Evolutionary conservation across 2,113 vertebrate genomes (phyloP), one percentile per base, ranked within the genome.

Genomic region (Eira barbara): DNA sequence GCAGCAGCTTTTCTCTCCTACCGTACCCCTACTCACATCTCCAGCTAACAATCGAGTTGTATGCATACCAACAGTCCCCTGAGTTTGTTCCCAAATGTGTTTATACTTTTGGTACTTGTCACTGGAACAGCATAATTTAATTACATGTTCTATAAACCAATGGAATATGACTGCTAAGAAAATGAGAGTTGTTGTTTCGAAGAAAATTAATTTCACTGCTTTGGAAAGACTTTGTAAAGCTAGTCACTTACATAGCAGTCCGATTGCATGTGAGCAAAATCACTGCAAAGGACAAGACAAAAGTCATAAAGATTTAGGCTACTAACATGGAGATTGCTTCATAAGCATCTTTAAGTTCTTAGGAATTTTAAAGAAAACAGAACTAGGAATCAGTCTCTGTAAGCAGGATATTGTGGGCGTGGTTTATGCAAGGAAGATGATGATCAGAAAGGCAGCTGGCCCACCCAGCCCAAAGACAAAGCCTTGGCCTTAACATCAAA

Each of bases 161-260:
- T 84, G 83, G 80, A 74, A 82, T 79, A 78, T 47, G 23, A 95
- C 83, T 93, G 12, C 71, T 92, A 81, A 95, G 86, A 86, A 78
- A 31, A 95, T 36, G 47, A 94, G 45, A 69, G 31, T 23, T 83
- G 17, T 93, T 94, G 17, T 95, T 94, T 89, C 84, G 67, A 91
- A 90, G 84, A 96, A 96, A 96, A 84, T 92, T 49, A 79, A 85
- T 95, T 79, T 76, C 83, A 95, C 45, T 63, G 74, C 74, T 86
- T 89, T 95, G 52, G 13, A 92, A 96, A 96, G 74, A 69, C 31
- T 96, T 96, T 71, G 59, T 45, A 67, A 96, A 89, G 55, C 67
- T 45, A 80, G 55, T 57, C 71, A 55, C 52, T 91, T 42, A 87
- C 63, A 88, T 21, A 89, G 61, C 57, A 94, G 29, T 61, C 81